Base-by-base conservation (phyloP, 2,113 vertebrate species). In the Tragulus kanchil region DNA sequence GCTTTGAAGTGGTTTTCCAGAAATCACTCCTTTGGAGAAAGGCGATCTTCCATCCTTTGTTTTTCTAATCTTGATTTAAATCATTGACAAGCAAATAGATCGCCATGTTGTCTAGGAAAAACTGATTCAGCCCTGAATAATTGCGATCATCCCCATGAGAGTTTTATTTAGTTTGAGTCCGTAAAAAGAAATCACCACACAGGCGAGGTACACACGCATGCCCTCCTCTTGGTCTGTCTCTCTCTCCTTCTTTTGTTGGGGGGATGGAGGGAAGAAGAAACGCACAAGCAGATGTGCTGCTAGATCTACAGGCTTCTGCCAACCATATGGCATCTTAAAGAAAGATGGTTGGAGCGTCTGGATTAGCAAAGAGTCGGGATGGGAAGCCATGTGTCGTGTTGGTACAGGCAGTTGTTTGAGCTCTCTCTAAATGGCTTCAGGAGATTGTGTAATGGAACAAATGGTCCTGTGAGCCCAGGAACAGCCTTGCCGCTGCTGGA, bases 371-470 rank as follows among this genome's bases (percentile, higher is more conserved):
- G 99, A 99, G 98, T 98, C 99, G 98, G 98, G 98, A 99, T 99
- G 99, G 99, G 99, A 99, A 99, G 99, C 99, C 99, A 99, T 99
- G 99, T 99, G 99, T 99, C 98, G 98, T 99, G 99, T 99, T 99
- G 99, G 99, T 99, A 99, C 99, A 99, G 99, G 99, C 99, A 99
- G 99, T 99, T 99, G 99, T 99, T 99, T 98, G 99, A 99, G 99
- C 98, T 99, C 98, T 98, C 98, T 98, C 98, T 98, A 99, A 99
- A 99, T 99, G 99, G 99, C 99, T 99, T 99, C 99, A 99, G 99
- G 99, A 99, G 99, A 99, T 99, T 99, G 99, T 99, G 99, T 99
- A 99, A 99, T 99, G 99, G 99, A 99, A 99, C 99, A 99, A 99
- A 99, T 99, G 99, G 99, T 99, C 99, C 99, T 99, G 98, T 95